A percentile compares a stretch with the other conserved stretches of the same genome.
Conservation (phyloP, 2,113 vertebrate species). For the Seriola quinqueradiata region DNA sequence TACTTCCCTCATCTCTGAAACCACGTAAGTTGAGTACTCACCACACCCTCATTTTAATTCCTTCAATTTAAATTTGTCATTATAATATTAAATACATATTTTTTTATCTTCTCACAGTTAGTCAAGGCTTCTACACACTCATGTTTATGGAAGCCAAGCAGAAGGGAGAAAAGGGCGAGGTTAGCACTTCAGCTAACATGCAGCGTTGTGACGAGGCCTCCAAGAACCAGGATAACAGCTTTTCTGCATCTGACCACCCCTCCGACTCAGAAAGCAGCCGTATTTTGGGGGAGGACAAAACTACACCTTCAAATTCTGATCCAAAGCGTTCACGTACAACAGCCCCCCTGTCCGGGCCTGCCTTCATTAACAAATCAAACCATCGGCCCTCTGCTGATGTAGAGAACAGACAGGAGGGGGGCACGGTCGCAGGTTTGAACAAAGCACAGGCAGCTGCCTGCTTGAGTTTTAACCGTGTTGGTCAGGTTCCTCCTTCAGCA, state of each 20-base stretch:
- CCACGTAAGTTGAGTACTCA: conserved; percentile 62
- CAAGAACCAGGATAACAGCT: neutral
- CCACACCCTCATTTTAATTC: neutral
- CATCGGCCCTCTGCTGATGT: neutral
- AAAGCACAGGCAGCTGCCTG: neutral
- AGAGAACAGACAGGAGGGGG: neutral
- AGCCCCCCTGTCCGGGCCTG: neutral
- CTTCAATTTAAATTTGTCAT: neutral
- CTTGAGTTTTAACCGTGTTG: conserved; percentile 14
- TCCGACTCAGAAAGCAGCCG: rapidly evolving
- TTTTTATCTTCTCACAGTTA: conserved; percentile 33
- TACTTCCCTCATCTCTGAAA: conserved; percentile 75
- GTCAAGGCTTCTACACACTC: conserved; percentile 58
- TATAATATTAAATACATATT: neutral
- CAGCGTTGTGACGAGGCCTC: neutral
- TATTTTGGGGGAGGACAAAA: neutral
- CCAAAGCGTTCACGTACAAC: neutral
- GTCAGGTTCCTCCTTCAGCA: neutral
- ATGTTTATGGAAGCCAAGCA: conserved; percentile 32
- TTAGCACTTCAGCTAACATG: neutral
- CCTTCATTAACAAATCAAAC: conserved; percentile 31
- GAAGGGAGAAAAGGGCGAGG: neutral
- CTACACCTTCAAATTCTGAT: neutral
- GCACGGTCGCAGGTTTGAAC: neutral
- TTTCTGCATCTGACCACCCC: neutral